Evolutionary conservation across 2,888 invertebrate genomes (phyloP).

Genomic region (Acanthosepion lycidas): DNA sequence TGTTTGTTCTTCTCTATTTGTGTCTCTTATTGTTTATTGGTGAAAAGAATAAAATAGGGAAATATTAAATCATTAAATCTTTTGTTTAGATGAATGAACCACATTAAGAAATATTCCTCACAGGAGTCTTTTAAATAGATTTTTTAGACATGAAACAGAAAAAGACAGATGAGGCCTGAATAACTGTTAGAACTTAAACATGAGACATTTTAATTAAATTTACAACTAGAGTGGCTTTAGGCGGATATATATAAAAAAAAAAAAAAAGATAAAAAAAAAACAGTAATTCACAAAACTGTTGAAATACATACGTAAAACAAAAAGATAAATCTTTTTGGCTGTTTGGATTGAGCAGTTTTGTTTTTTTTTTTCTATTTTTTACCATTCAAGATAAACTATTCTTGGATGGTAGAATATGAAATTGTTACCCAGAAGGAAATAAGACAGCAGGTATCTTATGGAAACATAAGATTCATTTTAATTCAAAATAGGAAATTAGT

Average conservation of each 20-base stretch:
- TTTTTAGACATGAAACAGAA: neutral
- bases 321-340: neutral
- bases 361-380: neutral
- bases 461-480: neutral
- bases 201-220: conserved; percentile 10
- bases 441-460: neutral
- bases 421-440: neutral
- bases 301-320: neutral
- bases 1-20: too few species aligned
- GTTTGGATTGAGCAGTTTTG: neutral
- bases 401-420: neutral
- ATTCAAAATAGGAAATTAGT: neutral
- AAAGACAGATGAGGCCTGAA: neutral
- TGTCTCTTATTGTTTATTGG: too few species aligned
- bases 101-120: neutral
- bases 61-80: too few species aligned
- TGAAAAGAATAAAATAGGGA: too few species aligned
- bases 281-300: neutral
- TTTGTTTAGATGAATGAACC: neutral
- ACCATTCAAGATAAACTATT: neutral
- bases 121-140: neutral
- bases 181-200: neutral
- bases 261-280: neutral
- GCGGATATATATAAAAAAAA: too few species aligned
- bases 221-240: neutral